Percentiles rank a stretch among this genome's conserved stretches.
These are phyloP conservation scores for Jaculus jaculus DNA, from an alignment of 2,113 vertebrate species.

Conservation along the genomic window DNA sequence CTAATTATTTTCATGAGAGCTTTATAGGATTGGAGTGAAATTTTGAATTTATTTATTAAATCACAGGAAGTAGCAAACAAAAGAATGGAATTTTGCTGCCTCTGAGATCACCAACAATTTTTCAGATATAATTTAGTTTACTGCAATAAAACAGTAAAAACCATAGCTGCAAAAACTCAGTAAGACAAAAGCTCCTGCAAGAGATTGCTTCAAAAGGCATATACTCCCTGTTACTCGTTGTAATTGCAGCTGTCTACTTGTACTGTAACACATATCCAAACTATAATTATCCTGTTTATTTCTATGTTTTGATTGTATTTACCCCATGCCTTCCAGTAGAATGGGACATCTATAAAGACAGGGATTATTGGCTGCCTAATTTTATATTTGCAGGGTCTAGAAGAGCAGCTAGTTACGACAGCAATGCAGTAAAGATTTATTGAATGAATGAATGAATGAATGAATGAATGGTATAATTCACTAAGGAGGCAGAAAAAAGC, in stretches of 20 bases:
- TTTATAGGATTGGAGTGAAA: background rate
- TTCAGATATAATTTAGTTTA: constrained; percentile 26
- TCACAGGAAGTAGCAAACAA: background rate
- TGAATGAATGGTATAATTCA: background rate
- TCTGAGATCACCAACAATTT: background rate
- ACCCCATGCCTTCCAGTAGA: background rate
- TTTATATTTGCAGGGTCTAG: background rate
- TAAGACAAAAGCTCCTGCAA: background rate
- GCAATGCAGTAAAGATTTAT: too few relatives aligned
- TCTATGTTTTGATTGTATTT: background rate
- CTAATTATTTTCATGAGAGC: constrained; percentile 12
- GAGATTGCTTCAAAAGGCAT: background rate
- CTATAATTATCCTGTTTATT: background rate
- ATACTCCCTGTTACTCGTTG: background rate
- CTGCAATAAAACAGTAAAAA: constrained; percentile 15
- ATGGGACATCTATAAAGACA: background rate
- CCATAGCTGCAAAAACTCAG: background rate
- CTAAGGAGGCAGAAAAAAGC: background rate
- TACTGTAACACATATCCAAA: background rate
- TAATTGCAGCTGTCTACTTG: background rate
- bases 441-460: too few relatives aligned
- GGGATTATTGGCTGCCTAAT: background rate
- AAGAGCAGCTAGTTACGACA: background rate
- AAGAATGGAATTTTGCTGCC: background rate
- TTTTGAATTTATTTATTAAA: constrained; percentile 28